A percentile compares a stretch with the other conserved stretches of the same genome.
Evolutionary conservation across 2,113 vertebrate genomes (phyloP).

Genomic region (Phalacrocorax pelagicus): DNA sequence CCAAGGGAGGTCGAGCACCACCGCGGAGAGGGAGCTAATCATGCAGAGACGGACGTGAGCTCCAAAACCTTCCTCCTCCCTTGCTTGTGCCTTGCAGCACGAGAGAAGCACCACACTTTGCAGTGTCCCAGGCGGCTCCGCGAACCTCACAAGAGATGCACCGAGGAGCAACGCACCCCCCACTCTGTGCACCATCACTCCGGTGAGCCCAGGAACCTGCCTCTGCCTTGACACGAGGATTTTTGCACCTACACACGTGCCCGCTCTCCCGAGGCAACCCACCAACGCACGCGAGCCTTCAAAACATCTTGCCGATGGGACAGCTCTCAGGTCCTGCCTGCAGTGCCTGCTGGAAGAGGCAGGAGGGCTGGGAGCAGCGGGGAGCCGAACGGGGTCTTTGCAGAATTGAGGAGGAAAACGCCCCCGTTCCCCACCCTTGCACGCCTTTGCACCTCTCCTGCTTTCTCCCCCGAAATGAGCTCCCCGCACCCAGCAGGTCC

Average conservation of each 20-base stretch:
- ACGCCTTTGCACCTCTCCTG: background rate
- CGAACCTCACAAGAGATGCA: background rate
- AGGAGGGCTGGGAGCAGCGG: background rate
- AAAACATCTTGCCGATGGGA: background rate
- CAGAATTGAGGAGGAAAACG: background rate
- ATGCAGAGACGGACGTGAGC: background rate
- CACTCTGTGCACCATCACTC: background rate
- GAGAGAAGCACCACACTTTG: accelerated
- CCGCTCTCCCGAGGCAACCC: background rate
- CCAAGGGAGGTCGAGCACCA: background rate
- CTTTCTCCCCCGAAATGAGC: background rate
- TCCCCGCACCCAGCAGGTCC: background rate
- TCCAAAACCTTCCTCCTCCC: background rate
- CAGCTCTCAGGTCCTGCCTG: background rate
- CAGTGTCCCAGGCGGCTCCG: background rate
- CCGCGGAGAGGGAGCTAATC: accelerated
- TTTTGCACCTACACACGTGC: background rate
- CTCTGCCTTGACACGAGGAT: background rate
- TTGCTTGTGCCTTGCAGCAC: background rate
- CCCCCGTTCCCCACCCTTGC: background rate
- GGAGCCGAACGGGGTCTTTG: background rate
- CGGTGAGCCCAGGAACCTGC: background rate
- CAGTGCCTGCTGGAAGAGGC: background rate
- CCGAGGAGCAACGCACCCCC: background rate
- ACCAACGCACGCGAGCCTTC: accelerated